Base-by-base conservation (phyloP, 2,888 invertebrate genomes). In the Oligia latruncula region DNA sequence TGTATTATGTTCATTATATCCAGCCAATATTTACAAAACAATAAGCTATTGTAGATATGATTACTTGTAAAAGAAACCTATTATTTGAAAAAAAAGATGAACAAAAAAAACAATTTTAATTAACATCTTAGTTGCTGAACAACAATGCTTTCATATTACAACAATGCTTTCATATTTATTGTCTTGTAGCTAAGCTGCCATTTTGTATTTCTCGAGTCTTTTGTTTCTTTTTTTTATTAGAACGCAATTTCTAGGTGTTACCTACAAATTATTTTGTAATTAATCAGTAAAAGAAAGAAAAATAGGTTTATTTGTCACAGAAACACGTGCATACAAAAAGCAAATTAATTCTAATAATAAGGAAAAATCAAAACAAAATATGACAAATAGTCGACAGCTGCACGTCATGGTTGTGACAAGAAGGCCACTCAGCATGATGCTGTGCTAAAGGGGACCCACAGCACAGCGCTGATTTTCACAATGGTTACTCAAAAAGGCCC, bases 101-200 rank as follows among this genome's bases (percentile, higher is more conserved):
- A 64, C 11, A 75, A 78, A n/a, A 17, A 43, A 43, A 15, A 55
- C 5, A 23, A 40, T 65, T 83, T 75, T 74, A 79, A 83, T 65
- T 58, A 71, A 58, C 15, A 60, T 79, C 71, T 66, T 55, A 5
- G 49, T 46, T 64, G 35, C 15, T 15, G 46, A 17, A 72, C 20
- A 83, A 83, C 67, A 79, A 83, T 68, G 35, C 71, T 9, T 60
- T 49, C 23, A 6, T 78, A 65, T 68, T 68, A 72, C 20, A 83
- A 83, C 67, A 79, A 83, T 68, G 35, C 71, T 9, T 60, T 49
- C 23, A 6, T 78, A 65, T 68, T 68, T 71, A 68, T 67, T 66
- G 46, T 82, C 49, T 68, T 72, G 68, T 46, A 68, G 8, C 15
- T 58, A 43, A 6, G 20, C 11, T 40, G 35, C 58, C 55, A 71